Percentiles rank a stretch among this genome's conserved stretches.
Evolutionary conservation across 2,797 vertebrate species (phyloP).

Genomic region (Pipistrellus pygmaeus): DNA sequence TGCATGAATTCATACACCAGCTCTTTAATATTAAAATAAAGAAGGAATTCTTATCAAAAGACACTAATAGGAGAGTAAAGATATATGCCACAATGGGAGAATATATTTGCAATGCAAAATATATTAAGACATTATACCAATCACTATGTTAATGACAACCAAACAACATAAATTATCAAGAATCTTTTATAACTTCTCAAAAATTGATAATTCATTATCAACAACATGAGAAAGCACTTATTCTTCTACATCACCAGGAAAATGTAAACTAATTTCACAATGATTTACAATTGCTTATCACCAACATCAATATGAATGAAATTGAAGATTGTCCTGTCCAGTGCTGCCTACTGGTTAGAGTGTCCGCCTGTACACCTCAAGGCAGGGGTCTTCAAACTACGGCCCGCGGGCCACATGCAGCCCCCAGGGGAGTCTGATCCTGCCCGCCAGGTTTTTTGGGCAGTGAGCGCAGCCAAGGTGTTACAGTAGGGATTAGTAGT

Average conservation of each 20-base stretch:
- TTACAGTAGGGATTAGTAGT: too few species aligned
- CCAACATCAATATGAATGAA: background rate
- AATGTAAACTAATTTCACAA: background rate
- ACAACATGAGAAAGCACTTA: background rate
- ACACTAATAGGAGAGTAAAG: background rate
- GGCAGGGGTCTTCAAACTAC: too few species aligned
- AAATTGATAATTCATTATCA: background rate
- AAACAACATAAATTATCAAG: background rate
- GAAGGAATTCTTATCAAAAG: background rate
- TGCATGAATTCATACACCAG: too few species aligned
- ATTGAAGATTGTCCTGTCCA: background rate
- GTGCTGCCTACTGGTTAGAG: too few species aligned
- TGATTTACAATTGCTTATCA: background rate
- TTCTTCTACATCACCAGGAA: constrained; percentile 12
- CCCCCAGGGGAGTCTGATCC: too few species aligned
- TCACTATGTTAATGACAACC: background rate
- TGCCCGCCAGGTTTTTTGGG: too few species aligned
- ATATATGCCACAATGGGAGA: background rate
- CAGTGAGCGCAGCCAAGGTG: too few species aligned
- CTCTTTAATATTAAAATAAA: background rate
- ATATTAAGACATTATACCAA: background rate
- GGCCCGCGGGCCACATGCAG: too few species aligned
- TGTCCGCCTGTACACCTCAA: too few species aligned
- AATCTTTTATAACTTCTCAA: background rate
- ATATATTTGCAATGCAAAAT: constrained; percentile 6